phyloP scores from a whole-genome alignment of 1,140 invertebrate species.

The Anoplolepis gracilipes region DNA sequence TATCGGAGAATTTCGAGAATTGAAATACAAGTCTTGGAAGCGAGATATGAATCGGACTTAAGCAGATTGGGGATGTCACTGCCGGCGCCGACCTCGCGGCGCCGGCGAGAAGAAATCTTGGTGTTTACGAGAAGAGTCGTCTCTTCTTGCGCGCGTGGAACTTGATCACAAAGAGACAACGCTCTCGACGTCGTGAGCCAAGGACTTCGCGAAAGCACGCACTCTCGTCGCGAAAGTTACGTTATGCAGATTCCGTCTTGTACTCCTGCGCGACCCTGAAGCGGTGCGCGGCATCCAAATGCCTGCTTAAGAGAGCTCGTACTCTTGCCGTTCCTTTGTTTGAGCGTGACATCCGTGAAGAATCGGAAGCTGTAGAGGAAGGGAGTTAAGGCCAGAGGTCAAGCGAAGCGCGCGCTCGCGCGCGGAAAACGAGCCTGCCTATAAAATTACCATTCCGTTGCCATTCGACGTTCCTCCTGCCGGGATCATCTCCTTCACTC shows the following conservation, averaged over 20 bases:
- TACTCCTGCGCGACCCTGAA: slow-evolving; percentile 39
- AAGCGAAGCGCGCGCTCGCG: slow-evolving; percentile 13
- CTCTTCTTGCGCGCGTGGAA: slow-evolving; percentile 13
- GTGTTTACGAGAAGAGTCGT: slow-evolving; percentile 23
- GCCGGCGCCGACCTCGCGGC: slow-evolving; percentile 22
- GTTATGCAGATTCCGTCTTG: slow-evolving; percentile 52
- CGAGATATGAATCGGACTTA: slow-evolving; percentile 1
- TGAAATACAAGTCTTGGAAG: not conserved
- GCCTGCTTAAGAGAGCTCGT: slow-evolving; percentile 70
- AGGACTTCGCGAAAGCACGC: slow-evolving; percentile 42
- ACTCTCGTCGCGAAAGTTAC: slow-evolving; percentile 44
- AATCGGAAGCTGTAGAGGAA: slow-evolving; percentile 64
- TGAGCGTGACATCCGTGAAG: slow-evolving; percentile 62
- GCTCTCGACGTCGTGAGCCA: slow-evolving; percentile 23
- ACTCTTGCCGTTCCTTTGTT: slow-evolving; percentile 62
- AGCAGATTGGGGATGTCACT: slow-evolving; percentile 17
- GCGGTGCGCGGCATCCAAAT: slow-evolving; percentile 67
- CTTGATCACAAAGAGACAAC: slow-evolving; percentile 36
- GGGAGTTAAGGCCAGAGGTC: slow-evolving; percentile 43
- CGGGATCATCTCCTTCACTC: not conserved
- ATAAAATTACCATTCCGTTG: slow-evolving; percentile 66
- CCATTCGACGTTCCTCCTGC: slow-evolving; percentile 28
- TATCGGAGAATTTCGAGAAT: not conserved
- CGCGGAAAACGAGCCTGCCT: slow-evolving; percentile 56
- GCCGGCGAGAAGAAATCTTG: slow-evolving; percentile 31